These are phyloP conservation scores for Conchocele bisecta DNA, from an alignment of 2,888 invertebrate genomes.

Conservation along the genomic window DNA sequence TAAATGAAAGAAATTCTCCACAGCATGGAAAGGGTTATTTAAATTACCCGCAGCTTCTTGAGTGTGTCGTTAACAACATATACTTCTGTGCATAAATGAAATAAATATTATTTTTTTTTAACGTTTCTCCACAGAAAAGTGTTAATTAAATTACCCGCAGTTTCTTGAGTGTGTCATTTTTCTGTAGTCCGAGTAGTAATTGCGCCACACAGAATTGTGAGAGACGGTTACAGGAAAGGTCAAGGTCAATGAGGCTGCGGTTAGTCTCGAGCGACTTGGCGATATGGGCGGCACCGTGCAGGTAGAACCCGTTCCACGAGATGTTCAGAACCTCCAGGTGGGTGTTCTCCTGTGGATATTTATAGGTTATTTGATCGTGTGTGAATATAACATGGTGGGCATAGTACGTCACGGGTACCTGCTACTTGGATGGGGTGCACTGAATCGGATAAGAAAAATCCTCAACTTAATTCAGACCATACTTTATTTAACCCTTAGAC, in stretches of 20 bases:
- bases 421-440: too few relatives aligned
- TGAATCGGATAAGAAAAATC: too few relatives aligned
- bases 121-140: not conserved
- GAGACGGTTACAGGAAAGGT: slow-evolving; percentile 76
- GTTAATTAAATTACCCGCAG: slow-evolving; percentile 62
- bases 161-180: slow-evolving; percentile 67
- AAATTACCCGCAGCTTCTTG: too few relatives aligned
- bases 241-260: slow-evolving; percentile 65
- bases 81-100: too few relatives aligned
- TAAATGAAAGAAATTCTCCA: too few relatives aligned
- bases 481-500: too few relatives aligned
- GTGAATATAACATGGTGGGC: not conserved
- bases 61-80: too few relatives aligned
- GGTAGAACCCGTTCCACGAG: slow-evolving; percentile 76
- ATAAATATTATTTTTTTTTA: not conserved
- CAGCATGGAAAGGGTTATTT: too few relatives aligned
- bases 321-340: slow-evolving; percentile 68
- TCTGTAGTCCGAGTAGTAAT: slow-evolving; percentile 68
- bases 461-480: too few relatives aligned
- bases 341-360: slow-evolving; percentile 64
- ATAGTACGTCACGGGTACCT: too few relatives aligned
- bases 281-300: slow-evolving; percentile 66
- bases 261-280: slow-evolving; percentile 65
- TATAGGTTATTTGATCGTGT: not conserved
- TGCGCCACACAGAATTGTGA: slow-evolving; percentile 62